Conservation (phyloP, 2,113 vertebrate species). For the Laticauda laticaudata region DNA sequence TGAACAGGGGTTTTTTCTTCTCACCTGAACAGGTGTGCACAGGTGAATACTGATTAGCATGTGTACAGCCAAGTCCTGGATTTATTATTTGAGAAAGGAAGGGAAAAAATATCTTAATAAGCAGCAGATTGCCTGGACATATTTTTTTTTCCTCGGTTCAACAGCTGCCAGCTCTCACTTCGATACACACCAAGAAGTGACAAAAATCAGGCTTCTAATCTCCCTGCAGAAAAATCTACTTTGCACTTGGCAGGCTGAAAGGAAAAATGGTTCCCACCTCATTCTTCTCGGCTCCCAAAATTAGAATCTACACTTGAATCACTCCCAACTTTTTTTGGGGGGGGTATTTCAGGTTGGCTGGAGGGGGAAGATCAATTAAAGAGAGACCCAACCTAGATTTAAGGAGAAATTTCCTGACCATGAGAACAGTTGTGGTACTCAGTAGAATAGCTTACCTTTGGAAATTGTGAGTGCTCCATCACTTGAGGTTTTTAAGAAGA, state of each 20-base stretch:
- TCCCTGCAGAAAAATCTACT: constrained; percentile 48
- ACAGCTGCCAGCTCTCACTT: constrained; percentile 36
- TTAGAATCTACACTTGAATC: constrained; percentile 51
- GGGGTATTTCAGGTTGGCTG: constrained; percentile 54
- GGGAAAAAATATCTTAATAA: neutral
- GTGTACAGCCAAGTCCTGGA: neutral
- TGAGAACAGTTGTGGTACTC: too few species aligned
- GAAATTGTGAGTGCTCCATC: too few species aligned
- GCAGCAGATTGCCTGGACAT: neutral
- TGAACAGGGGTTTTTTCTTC: neutral
- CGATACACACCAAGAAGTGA: constrained; percentile 38
- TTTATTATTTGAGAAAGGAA: neutral
- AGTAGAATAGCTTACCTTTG: too few species aligned
- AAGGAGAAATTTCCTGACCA: too few species aligned
- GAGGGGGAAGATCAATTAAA: neutral
- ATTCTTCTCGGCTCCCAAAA: constrained; percentile 38
- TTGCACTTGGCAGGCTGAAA: constrained; percentile 34
- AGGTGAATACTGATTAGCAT: neutral
- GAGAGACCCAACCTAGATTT: too few species aligned
- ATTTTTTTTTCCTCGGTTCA: neutral
- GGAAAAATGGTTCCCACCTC: constrained; percentile 46
- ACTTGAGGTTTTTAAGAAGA: too few species aligned
- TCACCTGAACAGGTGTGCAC: neutral
- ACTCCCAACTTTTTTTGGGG: constrained; percentile 33
- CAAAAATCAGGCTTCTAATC: constrained; percentile 36